Conservation (phyloP, 2,113 vertebrate species). For the Bos javanicus region DNA sequence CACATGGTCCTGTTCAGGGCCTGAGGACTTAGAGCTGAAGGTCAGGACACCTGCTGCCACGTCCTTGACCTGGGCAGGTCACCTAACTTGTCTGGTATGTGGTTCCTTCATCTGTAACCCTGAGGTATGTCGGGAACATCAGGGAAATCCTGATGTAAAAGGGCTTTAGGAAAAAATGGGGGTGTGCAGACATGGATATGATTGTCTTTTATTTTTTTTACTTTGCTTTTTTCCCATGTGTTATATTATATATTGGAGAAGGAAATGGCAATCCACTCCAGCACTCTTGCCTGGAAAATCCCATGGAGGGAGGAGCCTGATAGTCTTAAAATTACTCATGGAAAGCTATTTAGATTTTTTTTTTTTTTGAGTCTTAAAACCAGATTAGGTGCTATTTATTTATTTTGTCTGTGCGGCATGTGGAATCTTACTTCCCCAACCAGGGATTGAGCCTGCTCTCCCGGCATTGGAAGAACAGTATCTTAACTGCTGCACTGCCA, state of each 20-base stretch:
- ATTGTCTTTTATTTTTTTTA: not conserved
- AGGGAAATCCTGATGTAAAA: not conserved
- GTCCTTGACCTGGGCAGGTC: not conserved
- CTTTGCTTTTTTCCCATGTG: not conserved
- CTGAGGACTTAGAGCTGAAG: not conserved
- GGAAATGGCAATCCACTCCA: too few relatives aligned
- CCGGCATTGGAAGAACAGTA: not conserved
- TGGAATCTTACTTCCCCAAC: not conserved
- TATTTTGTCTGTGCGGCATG: not conserved
- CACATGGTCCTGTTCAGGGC: accelerated
- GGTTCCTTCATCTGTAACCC: not conserved
- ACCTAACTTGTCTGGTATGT: not conserved
- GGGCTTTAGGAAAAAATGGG: not conserved
- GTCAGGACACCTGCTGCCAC: not conserved
- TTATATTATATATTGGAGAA: not conserved
- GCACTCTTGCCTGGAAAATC: too few relatives aligned
- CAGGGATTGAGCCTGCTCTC: not conserved
- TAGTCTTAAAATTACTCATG: not conserved
- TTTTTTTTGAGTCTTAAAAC: not conserved
- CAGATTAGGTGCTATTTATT: not conserved
- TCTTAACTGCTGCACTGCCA: not conserved
- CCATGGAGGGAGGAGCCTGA: too few relatives aligned
- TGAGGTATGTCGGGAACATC: not conserved
- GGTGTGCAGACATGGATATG: not conserved
- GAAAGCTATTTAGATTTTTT: not conserved